Percentiles rank a stretch among this genome's conserved stretches.
phyloP scores from a whole-genome alignment of 2,113 vertebrate species.

The Nyctibius bracteatus region DNA sequence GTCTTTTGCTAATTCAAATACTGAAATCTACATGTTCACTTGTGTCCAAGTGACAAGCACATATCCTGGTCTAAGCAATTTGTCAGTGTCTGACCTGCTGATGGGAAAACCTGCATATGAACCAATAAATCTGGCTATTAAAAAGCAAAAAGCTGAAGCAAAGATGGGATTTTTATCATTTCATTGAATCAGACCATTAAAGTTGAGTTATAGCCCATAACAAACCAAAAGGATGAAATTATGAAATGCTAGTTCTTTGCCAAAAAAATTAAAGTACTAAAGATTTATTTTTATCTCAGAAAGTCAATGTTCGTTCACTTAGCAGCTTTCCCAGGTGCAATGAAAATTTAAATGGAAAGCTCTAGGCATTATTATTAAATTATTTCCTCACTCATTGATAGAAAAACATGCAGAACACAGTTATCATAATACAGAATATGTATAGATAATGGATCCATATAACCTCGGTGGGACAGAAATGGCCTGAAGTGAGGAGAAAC shows the following conservation, averaged over 20 bases:
- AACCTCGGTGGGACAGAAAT: neutral
- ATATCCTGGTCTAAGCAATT: neutral
- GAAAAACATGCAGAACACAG: slow-evolving; percentile 39
- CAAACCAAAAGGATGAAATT: slow-evolving; percentile 63
- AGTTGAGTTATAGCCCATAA: slow-evolving; percentile 69
- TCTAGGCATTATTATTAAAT: slow-evolving; percentile 57
- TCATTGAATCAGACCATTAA: slow-evolving; percentile 72
- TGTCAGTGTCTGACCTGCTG: slow-evolving; percentile 15
- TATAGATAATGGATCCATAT: slow-evolving; percentile 1
- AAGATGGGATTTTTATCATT: slow-evolving; percentile 66
- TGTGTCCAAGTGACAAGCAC: neutral
- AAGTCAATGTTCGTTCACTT: slow-evolving; percentile 65
- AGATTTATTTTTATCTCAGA: slow-evolving; percentile 70
- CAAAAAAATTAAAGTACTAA: slow-evolving; percentile 60
- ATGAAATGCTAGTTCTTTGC: slow-evolving; percentile 61
- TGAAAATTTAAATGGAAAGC: slow-evolving; percentile 75
- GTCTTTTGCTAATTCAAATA: slow-evolving; percentile 1
- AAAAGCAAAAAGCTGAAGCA: slow-evolving; percentile 24
- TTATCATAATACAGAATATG: slow-evolving; percentile 55
- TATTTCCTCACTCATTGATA: slow-evolving; percentile 51
- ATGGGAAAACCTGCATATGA: neutral
- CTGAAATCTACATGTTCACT: neutral
- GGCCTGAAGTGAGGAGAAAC: neutral
- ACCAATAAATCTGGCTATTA: slow-evolving; percentile 36
- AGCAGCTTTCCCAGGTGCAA: slow-evolving; percentile 63